Evolutionary conservation across 2,113 vertebrate genomes (phyloP), one percentile per base, ranked within the genome.

Genomic region (Pungitius pungitius): DNA sequence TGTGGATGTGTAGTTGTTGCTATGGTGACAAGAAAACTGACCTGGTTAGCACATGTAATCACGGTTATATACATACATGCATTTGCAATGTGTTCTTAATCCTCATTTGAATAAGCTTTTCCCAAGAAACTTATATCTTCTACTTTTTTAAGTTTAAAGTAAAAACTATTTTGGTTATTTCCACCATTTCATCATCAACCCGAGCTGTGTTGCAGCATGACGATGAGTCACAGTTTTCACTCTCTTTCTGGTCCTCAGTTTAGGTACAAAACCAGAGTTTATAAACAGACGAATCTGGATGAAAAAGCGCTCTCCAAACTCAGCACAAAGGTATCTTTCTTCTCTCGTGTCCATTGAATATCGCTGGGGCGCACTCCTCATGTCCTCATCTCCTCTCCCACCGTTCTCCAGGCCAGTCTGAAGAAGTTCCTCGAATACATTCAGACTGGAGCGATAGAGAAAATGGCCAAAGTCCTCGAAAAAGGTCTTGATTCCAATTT

Each of bases 191-290:
- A 74, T 18, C 45, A 12, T 69, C 51, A 71, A 35, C 63, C 52
- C 60, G 22, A 74, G 68, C 49, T 51, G 54, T 64, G 39, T 30
- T 54, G 59, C 54, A 56, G 42, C 30, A 4, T 42, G 43, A 52
- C 12, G 51, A 73, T 84, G 35, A 75, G 69, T 65, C 54, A 62
- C 51, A 33, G n/a, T 64, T 77, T 74, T 78, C 66, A 75, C 62
- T 77, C 6, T 75, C 55, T 78, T 71, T 85, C 78, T 67, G 26
- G 18, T 81, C 59, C 69, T 80, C 90, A 99, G 98, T 99, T 99
- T 91, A 94, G 96, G 60, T 99, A 99, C 87, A 99, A 99, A 94
- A 99, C 95, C 61, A 93, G 97, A 85, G 96, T 99, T 67, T 99
- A 99, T 90, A 98, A 93, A 79, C 98, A 99, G 90, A 95, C 95